Conservation (phyloP, 2,797 vertebrate genomes). For the Delichon dasypus region DNA sequence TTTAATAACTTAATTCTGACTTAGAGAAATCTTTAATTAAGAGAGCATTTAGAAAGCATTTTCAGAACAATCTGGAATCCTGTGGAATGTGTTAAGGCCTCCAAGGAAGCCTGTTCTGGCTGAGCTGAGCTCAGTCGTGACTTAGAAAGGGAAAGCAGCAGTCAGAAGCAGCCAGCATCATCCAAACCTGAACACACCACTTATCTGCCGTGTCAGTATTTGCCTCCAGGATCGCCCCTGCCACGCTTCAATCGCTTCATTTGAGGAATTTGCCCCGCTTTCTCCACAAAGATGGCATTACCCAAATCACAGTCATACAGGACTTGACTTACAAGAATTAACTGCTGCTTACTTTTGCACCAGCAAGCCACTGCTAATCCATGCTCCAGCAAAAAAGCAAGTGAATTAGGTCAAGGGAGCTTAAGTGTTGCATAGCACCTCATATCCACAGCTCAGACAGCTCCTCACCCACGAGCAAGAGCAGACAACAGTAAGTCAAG, state of each 20-base stretch:
- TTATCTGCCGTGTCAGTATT: background rate
- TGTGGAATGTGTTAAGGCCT: constrained; percentile 40
- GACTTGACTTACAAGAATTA: constrained; percentile 57
- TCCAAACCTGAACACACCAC: background rate
- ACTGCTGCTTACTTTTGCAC: constrained; percentile 31
- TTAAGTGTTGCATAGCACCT: constrained; percentile 2
- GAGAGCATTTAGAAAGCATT: constrained; percentile 60
- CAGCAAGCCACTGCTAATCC: constrained; percentile 37
- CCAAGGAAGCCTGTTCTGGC: constrained; percentile 9
- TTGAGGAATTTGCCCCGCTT: background rate
- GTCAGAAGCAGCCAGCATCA: background rate
- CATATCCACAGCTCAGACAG: constrained; percentile 42
- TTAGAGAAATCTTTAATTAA: constrained; percentile 68
- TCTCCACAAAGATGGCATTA: background rate
- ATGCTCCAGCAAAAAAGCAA: constrained; percentile 1
- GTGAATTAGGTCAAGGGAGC: constrained; percentile 41
- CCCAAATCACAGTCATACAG: background rate
- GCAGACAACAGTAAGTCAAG: background rate
- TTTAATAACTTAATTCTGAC: constrained; percentile 64
- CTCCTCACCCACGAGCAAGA: background rate
- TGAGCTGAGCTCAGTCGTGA: background rate
- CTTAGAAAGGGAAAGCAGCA: background rate
- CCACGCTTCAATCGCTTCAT: background rate
- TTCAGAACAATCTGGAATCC: constrained; percentile 60
- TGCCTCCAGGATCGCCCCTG: background rate